Conservation (phyloP, 2,797 vertebrate species). For the Psittacula echo region DNA sequence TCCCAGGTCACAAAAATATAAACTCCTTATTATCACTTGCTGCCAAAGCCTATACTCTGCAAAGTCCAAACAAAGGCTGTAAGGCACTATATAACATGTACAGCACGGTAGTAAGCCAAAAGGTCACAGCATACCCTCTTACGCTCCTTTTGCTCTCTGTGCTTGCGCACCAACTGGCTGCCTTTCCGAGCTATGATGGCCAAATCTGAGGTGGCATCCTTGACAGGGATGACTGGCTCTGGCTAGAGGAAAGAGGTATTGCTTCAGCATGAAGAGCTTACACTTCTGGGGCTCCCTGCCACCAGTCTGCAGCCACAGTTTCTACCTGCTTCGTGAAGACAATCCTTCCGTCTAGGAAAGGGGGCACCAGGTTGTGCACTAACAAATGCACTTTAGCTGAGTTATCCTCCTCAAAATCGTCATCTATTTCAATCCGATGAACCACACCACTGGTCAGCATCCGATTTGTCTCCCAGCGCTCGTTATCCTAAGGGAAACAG, state of each 20-base stretch:
- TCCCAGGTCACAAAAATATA: neutral
- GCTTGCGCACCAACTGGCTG: conserved; percentile 95
- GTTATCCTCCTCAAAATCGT: conserved; percentile 98
- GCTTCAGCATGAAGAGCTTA: neutral
- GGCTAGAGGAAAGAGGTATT: conserved; percentile 78
- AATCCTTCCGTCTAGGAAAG: conserved; percentile 96
- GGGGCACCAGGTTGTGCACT: conserved; percentile 97
- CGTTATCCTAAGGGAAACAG: conserved; percentile 86
- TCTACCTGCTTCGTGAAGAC: conserved; percentile 98
- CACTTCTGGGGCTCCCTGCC: fast-evolving
- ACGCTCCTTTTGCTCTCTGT: conserved; percentile 97
- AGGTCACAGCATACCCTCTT: conserved; percentile 86
- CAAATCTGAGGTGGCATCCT: conserved; percentile 96
- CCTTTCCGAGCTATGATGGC: conserved; percentile 98
- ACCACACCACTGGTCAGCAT: conserved; percentile 99
- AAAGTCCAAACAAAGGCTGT: neutral
- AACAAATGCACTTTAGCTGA: conserved; percentile 95
- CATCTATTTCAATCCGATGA: conserved; percentile 95
- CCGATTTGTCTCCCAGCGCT: conserved; percentile 98
- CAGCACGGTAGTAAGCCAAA: neutral
- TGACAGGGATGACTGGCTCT: conserved; percentile 96
- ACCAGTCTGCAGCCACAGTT: neutral
- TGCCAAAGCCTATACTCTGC: neutral
- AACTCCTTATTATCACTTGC: neutral
- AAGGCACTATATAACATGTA: fast-evolving